These are phyloP conservation scores for Benthosema pterotum DNA, from an alignment of 2,797 vertebrate species.

Conservation along the genomic window DNA sequence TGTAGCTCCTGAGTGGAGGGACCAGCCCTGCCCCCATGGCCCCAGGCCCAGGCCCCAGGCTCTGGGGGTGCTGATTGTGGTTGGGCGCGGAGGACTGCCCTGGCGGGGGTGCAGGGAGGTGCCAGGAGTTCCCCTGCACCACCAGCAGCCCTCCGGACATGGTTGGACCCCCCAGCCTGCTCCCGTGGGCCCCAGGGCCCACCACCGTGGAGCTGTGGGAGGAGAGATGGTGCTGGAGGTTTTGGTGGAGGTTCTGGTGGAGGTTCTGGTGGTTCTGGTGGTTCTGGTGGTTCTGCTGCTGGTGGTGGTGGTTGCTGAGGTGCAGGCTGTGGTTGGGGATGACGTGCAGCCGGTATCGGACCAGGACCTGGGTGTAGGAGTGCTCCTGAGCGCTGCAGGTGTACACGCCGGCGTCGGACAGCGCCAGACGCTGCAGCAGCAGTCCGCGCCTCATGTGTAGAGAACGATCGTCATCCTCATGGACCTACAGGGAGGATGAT, in stretches of 20 bases:
- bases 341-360: slow-evolving; percentile 77
- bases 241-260: too few species aligned
- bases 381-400: slow-evolving; percentile 77
- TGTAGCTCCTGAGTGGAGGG: slow-evolving; percentile 69
- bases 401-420: slow-evolving; percentile 74
- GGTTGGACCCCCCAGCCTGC: too few species aligned
- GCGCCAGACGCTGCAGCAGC: slow-evolving; percentile 78
- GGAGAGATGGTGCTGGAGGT: too few species aligned
- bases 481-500: slow-evolving; percentile 58
- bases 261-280: too few species aligned
- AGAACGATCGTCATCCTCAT: slow-evolving; percentile 51
- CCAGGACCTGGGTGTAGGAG: slow-evolving; percentile 76
- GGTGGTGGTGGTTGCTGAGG: slow-evolving; percentile 24
- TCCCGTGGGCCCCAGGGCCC: too few species aligned
- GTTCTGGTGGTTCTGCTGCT: too few species aligned
- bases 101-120: too few species aligned
- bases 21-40: too few species aligned
- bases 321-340: slow-evolving; percentile 68
- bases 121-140: slow-evolving; percentile 50
- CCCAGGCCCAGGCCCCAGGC: too few species aligned
- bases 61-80: slow-evolving; percentile 22
- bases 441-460: slow-evolving; percentile 78
- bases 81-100: too few species aligned
- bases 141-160: neutral
- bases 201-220: too few species aligned